Percentiles rank a stretch among this genome's conserved stretches.
These are phyloP conservation scores for Mamestra configurata DNA, from an alignment of 1,140 invertebrate species.

Conservation along the genomic window DNA sequence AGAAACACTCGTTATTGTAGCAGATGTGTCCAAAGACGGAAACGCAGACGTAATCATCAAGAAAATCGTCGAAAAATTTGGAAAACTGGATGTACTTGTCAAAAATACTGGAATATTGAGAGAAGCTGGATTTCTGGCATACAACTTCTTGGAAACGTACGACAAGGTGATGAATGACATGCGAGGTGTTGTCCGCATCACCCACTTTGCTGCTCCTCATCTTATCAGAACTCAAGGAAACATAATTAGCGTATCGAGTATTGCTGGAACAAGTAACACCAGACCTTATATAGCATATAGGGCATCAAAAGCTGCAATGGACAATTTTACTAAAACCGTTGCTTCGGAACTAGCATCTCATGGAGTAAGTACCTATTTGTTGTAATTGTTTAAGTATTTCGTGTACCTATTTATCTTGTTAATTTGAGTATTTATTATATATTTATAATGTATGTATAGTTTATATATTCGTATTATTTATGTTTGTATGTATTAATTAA, in stretches of 20 bases:
- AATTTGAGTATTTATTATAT: too few relatives aligned
- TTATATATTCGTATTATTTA: too few relatives aligned
- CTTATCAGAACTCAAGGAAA: slow-evolving; percentile 88
- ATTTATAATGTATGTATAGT: too few relatives aligned
- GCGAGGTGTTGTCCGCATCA: slow-evolving; percentile 49
- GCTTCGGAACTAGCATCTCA: slow-evolving; percentile 87
- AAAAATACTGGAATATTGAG: slow-evolving; percentile 93
- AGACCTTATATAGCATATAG: slow-evolving; percentile 89
- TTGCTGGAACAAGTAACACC: slow-evolving; percentile 84
- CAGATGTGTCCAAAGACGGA: slow-evolving; percentile 90
- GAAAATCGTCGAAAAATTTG: too few relatives aligned
- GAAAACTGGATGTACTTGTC: slow-evolving; percentile 89
- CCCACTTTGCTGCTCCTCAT: slow-evolving; percentile 49
- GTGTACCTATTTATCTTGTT: too few relatives aligned
- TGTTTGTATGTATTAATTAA: too few relatives aligned
- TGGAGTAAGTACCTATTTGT: too few relatives aligned
- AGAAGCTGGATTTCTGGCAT: slow-evolving; percentile 89
- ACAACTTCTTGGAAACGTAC: slow-evolving; percentile 90
- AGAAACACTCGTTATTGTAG: slow-evolving; percentile 86
- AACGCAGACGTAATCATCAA: slow-evolving; percentile 89
- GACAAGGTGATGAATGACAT: slow-evolving; percentile 91
- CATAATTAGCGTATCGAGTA: slow-evolving; percentile 93
- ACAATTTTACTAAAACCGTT: slow-evolving; percentile 94
- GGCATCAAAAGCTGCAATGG: slow-evolving; percentile 93
- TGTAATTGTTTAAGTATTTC: too few relatives aligned